phyloP scores from a whole-genome alignment of 2,888 invertebrate genomes.

The Polia nebulosa region DNA sequence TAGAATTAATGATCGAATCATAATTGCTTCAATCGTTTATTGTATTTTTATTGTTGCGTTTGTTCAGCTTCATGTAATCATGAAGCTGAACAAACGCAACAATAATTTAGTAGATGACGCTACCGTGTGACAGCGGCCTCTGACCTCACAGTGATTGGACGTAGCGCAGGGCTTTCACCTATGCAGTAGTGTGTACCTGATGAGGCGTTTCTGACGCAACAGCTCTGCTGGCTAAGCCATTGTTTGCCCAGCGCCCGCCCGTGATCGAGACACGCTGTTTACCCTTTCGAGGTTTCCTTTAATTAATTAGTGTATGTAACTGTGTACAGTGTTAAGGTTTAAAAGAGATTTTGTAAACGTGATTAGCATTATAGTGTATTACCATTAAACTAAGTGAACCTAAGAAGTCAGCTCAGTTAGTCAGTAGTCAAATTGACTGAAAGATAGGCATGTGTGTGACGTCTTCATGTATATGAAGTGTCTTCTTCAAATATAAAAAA shows the following conservation, averaged over 20 bases:
- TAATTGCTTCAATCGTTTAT: too few species aligned
- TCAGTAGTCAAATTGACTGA: background rate
- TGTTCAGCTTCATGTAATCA: too few species aligned
- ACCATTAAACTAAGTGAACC: background rate
- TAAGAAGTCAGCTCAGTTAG: background rate
- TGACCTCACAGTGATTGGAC: conserved; percentile 74
- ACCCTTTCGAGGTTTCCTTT: conserved; percentile 48
- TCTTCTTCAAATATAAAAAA: too few species aligned
- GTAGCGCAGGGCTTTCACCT: conserved; percentile 68
- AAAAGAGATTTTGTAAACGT: conserved; percentile 8
- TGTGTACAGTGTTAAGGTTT: conserved; percentile 18
- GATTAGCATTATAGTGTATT: conserved; percentile 4
- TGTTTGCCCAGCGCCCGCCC: conserved; percentile 74
- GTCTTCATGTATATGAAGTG: too few species aligned
- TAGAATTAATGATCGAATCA: too few species aligned
- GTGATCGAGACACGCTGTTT: conserved; percentile 61
- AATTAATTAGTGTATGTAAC: conserved; percentile 54
- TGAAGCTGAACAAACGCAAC: background rate
- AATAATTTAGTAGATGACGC: conserved; percentile 2
- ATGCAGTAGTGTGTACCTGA: conserved; percentile 72
- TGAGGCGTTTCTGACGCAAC: conserved; percentile 76
- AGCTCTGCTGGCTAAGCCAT: conserved; percentile 73
- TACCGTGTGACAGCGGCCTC: conserved; percentile 60
- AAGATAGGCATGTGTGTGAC: background rate
- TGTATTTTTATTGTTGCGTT: too few species aligned